Base-by-base conservation (phyloP, 2,888 invertebrate species). In the Drosophila atroscutellata region DNA sequence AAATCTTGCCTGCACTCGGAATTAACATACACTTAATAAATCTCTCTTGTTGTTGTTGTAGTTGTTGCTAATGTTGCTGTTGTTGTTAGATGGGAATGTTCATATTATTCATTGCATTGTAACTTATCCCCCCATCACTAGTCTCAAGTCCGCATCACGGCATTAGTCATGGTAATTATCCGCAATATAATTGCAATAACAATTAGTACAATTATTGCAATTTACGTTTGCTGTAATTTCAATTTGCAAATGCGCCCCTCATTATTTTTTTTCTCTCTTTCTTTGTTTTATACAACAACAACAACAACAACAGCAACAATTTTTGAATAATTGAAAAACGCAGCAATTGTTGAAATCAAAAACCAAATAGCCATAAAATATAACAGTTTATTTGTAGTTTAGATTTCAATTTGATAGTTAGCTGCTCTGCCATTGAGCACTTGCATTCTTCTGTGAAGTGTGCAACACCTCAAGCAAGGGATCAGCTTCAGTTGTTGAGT, bases 151-250 rank as follows among this genome's bases (percentile, higher is more conserved):
- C 20, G 36, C 34, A 20, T 3, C 37, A 72, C 60, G 79, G 75
- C 76, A 87, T 86, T 89, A 89, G 85, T 89, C 90, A 86, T 89
- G 90, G 77, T 86, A 86, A 89, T 86, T 85, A 72, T 67, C 75
- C 56, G 63, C 77, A 63, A 75, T 87, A 82, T 89, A 89, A 90
- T 87, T 86, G 86, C 85, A 65, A 77, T 75, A 89, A 90, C 90
- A 86, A 86, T 86, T 86, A 86, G 90, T 75, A 82, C 88, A 86
- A 86, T 86, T 86, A 89, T 90, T 89, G 78, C 73, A 77, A 81
- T 77, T 86, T 89, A 77, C 88, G 63, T 84, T 71, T 81, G 67
- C 71, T 72, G 68, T 63, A 84, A 81, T 89, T 81, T 89, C 87
- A 84, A 86, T 89, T 89, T 81, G 88, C 83, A 87, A 82, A 77